phyloP scores from a whole-genome alignment of 2,888 invertebrate genomes.

The Elegia similella region DNA sequence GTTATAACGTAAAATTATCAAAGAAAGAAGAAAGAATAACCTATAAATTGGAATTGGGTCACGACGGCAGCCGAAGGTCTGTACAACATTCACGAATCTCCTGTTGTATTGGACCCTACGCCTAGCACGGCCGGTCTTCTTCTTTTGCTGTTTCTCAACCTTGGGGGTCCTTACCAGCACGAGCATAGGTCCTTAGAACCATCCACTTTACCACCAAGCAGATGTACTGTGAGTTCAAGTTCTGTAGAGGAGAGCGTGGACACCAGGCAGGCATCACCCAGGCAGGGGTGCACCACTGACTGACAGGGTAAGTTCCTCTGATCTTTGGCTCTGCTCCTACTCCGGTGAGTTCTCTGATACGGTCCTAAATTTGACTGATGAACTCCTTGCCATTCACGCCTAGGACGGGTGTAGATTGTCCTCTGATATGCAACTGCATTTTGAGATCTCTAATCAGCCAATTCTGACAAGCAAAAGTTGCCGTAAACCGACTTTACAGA shows the following conservation, averaged over 20 bases:
- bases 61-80: constrained; percentile 96
- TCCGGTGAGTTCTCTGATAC: constrained; percentile 82
- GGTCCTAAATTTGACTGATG: constrained; percentile 86
- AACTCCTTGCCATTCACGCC: constrained; percentile 88
- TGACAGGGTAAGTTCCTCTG: constrained; percentile 88
- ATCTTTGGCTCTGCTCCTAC: too few relatives aligned
- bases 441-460: constrained; percentile 74
- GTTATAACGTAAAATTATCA: too few relatives aligned
- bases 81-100: constrained; percentile 97
- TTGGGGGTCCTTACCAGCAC: constrained; percentile 99
- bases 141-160: constrained; percentile 99
- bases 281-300: constrained; percentile 87
- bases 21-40: constrained; percentile 45
- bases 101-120: constrained; percentile 99
- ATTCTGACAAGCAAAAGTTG: constrained; percentile 76
- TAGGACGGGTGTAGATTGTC: constrained; percentile 87
- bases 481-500: too few relatives aligned
- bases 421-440: constrained; percentile 92
- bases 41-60: constrained; percentile 96
- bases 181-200: constrained; percentile 99
- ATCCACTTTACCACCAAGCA: constrained; percentile 99
- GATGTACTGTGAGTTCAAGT: constrained; percentile 90
- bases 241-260: constrained; percentile 84
- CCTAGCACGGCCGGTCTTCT: constrained; percentile 99
- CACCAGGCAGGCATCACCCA: constrained; percentile 86